phyloP scores from a whole-genome alignment of 1,140 invertebrate species.

The Magallana angulata region DNA sequence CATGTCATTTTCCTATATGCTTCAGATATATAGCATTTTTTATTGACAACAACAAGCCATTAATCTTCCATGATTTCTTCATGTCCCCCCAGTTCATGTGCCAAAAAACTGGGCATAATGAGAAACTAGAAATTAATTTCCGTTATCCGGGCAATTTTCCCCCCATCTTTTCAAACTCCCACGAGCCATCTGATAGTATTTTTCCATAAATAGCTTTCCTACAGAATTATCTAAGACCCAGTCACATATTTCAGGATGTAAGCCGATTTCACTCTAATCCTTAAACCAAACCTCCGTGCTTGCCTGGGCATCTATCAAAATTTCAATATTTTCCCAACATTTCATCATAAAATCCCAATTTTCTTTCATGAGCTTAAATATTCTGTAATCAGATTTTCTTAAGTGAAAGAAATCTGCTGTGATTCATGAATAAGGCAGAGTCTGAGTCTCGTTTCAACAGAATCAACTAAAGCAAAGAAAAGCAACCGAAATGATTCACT shows the following conservation, averaged over 20 bases:
- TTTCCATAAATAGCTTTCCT: slow-evolving; percentile 13
- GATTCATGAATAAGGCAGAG: slow-evolving; percentile 31
- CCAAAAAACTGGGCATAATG: slow-evolving; percentile 34
- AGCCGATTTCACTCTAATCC: slow-evolving; percentile 11
- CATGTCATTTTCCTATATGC: slow-evolving; percentile 21
- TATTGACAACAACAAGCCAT: slow-evolving; percentile 33
- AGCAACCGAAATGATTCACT: neutral
- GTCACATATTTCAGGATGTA: slow-evolving; percentile 7
- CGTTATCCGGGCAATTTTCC: slow-evolving; percentile 29
- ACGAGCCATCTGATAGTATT: neutral
- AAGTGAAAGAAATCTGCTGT: slow-evolving; percentile 15
- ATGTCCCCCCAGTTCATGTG: neutral
- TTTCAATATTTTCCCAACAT: slow-evolving; percentile 38
- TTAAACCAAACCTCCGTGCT: neutral
- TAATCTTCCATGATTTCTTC: slow-evolving; percentile 12
- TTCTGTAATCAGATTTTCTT: slow-evolving; percentile 28
- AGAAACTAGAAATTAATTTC: slow-evolving; percentile 41
- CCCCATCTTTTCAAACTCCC: slow-evolving; percentile 13
- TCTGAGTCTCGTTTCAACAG: slow-evolving; percentile 10
- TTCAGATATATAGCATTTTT: slow-evolving; percentile 7
- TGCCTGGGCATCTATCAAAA: slow-evolving; percentile 15
- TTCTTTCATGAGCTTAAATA: neutral
- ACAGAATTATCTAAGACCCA: neutral
- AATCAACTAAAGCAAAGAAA: slow-evolving; percentile 29
- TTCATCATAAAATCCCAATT: slow-evolving; percentile 34